Evolutionary conservation across 2,888 invertebrate species (phyloP).

Genomic region (Hyposoter dolosus): DNA sequence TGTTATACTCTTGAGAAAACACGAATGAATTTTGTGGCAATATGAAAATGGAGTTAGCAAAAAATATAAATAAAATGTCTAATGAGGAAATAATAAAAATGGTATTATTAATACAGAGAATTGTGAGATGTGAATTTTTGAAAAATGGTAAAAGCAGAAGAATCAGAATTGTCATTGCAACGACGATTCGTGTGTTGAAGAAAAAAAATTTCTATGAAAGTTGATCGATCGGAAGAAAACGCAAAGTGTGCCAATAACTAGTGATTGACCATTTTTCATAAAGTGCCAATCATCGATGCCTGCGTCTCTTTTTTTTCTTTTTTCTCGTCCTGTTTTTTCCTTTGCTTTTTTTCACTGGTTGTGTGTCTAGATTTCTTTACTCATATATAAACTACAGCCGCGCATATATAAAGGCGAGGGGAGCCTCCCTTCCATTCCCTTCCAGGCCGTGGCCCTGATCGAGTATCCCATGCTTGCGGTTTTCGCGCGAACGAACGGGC

Average conservation of each 20-base stretch:
- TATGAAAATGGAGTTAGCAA: background rate
- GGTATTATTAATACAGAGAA: background rate
- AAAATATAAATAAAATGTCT: background rate
- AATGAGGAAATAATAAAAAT: background rate
- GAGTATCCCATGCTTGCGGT: slow-evolving; percentile 75
- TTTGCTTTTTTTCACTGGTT: slow-evolving; percentile 40
- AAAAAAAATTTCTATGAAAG: background rate
- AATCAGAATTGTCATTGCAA: background rate
- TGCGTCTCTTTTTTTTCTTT: slow-evolving; percentile 21
- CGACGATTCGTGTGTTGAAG: background rate
- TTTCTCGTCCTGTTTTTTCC: slow-evolving; percentile 46
- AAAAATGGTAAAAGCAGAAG: background rate
- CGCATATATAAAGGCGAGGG: slow-evolving; percentile 43
- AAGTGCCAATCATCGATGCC: slow-evolving; percentile 38
- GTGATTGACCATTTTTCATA: slow-evolving; percentile 47
- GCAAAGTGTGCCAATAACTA: slow-evolving; percentile 19
- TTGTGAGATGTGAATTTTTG: background rate
- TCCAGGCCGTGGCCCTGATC: slow-evolving; percentile 69
- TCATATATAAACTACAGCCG: slow-evolving; percentile 38
- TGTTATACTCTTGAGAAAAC: background rate
- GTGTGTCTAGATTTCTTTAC: background rate
- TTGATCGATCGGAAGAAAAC: slow-evolving; percentile 13
- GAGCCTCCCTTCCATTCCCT: slow-evolving; percentile 64
- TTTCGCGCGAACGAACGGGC: slow-evolving; percentile 70
- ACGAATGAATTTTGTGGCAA: background rate